Percentiles rank a stretch among this genome's conserved stretches.
Conservation (phyloP, 2,888 invertebrate species). For the Heliconius aoede region DNA sequence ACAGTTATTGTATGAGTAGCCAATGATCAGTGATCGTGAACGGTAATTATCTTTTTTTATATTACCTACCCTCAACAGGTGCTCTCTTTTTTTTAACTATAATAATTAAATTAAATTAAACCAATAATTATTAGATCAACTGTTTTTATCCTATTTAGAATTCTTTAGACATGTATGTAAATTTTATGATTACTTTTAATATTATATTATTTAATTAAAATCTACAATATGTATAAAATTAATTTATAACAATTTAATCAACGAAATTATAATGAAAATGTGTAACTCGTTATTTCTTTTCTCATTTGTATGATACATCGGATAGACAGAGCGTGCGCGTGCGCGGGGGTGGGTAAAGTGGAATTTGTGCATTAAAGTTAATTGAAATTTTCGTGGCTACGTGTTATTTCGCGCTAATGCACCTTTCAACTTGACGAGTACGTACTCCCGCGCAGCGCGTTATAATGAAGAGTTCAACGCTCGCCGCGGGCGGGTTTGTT, state of each 20-base stretch:
- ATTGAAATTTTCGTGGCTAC: slow-evolving; percentile 79
- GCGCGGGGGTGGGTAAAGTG: slow-evolving; percentile 44
- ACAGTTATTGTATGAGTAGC: slow-evolving; percentile 81
- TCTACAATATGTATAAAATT: background rate
- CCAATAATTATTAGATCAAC: slow-evolving; percentile 7
- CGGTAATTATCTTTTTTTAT: slow-evolving; percentile 66
- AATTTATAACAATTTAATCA: background rate
- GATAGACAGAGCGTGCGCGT: slow-evolving; percentile 51
- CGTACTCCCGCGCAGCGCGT: slow-evolving; percentile 54
- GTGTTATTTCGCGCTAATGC: slow-evolving; percentile 76
- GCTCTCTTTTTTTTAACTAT: slow-evolving; percentile 53
- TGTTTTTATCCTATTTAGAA: background rate
- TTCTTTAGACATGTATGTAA: background rate
- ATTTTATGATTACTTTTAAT: too few species aligned
- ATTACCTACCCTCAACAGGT: slow-evolving; percentile 66
- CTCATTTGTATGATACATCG: slow-evolving; percentile 61
- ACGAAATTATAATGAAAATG: background rate
- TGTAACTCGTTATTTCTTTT: background rate
- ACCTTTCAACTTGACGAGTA: slow-evolving; percentile 67
- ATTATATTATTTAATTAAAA: background rate
- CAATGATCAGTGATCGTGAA: slow-evolving; percentile 78
- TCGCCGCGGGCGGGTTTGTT: slow-evolving; percentile 55
- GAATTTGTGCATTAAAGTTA: slow-evolving; percentile 75
- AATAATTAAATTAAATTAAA: slow-evolving; percentile 51
- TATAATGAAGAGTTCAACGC: slow-evolving; percentile 60